Evolutionary conservation across 1,140 invertebrate species (phyloP), one percentile per base, ranked within the genome.

Genomic region (Trachelipus rathkii): DNA sequence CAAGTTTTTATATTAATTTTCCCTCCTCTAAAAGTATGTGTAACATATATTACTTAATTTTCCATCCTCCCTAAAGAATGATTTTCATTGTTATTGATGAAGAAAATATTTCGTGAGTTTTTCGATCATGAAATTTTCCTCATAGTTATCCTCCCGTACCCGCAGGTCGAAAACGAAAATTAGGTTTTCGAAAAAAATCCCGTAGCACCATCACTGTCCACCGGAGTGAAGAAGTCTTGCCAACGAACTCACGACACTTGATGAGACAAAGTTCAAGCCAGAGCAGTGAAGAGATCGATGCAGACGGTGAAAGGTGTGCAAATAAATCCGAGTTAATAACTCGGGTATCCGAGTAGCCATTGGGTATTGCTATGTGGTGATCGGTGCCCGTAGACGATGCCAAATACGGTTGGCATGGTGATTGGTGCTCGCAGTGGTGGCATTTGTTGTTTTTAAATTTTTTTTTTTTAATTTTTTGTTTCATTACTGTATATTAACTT

Each of bases 151-250:
- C 50, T 60, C 50, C 50, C 50, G 50, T 60, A 60, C 50, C 77
- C 77, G 74, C 87, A 95, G 94, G 94, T 89, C 91, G 93, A 84
- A 96, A 95, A 89, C 90, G 94, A 88, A 91, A 94, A 87, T 91
- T 96, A 90, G 94, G 94, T 86, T 96, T 97, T 88, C 93, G 94
- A 86, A 92, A 93, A 88, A 93, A 93, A 87, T 93, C 93, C 84
- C 94, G 94, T 89, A 81, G 80, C 77, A 78, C 76, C 75, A 81
- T 96, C 89, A 96, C 93, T 85, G 93, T 96, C 84, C 94, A 96
- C 88, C 92, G 95, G 86, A 95, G 93, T 84, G 95, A 97, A 88
- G 95, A 97, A 87, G 92, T 97, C 83, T 89, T 95, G 82, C 94
- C 95, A 79, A 91, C 91, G 77, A 93, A 95, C 86, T 90, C 93